Evolutionary conservation across 2,888 invertebrate species (phyloP).

Genomic region (Monochamus alternatus): DNA sequence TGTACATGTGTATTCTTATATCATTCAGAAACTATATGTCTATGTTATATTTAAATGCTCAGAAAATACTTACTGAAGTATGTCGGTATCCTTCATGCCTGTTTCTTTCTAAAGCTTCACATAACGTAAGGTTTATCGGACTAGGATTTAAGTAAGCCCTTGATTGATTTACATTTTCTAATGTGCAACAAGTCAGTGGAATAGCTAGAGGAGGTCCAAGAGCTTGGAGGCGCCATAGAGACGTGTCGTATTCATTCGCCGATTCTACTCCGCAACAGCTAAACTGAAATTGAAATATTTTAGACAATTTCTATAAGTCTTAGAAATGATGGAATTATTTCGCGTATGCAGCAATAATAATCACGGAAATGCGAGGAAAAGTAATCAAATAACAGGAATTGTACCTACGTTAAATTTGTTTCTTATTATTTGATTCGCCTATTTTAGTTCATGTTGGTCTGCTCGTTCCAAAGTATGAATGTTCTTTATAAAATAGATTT

Average conservation of each 20-base stretch:
- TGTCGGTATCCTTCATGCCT: slow-evolving; percentile 76
- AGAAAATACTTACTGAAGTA: slow-evolving; percentile 71
- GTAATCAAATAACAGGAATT: too few relatives aligned
- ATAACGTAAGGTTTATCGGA: slow-evolving; percentile 81
- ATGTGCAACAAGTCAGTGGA: slow-evolving; percentile 73
- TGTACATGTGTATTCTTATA: too few relatives aligned
- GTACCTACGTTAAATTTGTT: too few relatives aligned
- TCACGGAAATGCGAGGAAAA: neutral
- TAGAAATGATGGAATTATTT: neutral
- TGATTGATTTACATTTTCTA: slow-evolving; percentile 74
- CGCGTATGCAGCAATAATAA: neutral
- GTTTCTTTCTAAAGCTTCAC: slow-evolving; percentile 78
- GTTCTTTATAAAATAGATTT: too few relatives aligned
- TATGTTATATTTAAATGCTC: neutral
- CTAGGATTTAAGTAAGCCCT: slow-evolving; percentile 83
- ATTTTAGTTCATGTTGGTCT: too few relatives aligned
- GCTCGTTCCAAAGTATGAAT: too few relatives aligned
- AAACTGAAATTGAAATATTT: slow-evolving; percentile 73
- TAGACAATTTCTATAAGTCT: neutral
- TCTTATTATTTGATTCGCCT: too few relatives aligned
- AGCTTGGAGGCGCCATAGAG: slow-evolving; percentile 84
- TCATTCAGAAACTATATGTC: neutral
- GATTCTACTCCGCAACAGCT: slow-evolving; percentile 87
- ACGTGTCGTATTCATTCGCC: slow-evolving; percentile 86
- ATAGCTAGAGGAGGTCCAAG: slow-evolving; percentile 76